Base-by-base conservation (phyloP, 2,888 invertebrate genomes). In the Nomada lathburiana region DNA sequence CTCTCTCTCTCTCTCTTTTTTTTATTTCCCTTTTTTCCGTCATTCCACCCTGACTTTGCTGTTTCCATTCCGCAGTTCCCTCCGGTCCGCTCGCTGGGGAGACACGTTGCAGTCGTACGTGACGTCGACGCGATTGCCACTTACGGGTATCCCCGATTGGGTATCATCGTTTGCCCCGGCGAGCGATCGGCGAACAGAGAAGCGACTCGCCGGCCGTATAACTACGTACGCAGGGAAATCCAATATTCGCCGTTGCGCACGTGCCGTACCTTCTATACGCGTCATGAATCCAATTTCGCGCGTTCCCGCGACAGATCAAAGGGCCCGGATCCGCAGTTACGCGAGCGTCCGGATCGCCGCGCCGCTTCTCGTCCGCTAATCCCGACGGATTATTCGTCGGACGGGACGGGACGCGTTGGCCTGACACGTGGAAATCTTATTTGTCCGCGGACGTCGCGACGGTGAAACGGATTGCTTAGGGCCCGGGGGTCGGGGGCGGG, bases 81-180 rank as follows among this genome's bases (percentile, higher is more conserved):
- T n/a, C 52, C 57, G 53, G 60, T 26, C 47, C 47, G 80, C 44
- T 65, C 82, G 71, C 76, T 63, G 57, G 71, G 77, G 75, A 79
- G 76, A 86, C 86, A 86, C 86, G 83, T 82, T 85, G 85, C 82
- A 63, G 82, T 85, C 82, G 82, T 86, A 86, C 87, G 86, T 84
- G 84, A 86, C 80, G 82, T 82, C 75, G 82, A 67, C 62, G 47
- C 85, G 87, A 88, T 88, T 88, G 88, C 85, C 86, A 86, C 85
- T 88, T 88, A 86, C 86, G 80, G 77, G 80, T 68, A 76, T 64
- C 76, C 71, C 72, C 84, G 81, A 88, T 87, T 83, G 88, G 79
- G 79, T 88, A 82, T 85, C 81, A 80, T 80, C 88, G 81, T 83
- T 76, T 73, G 80, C 82, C 74, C 72, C 76, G 62, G 50, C 82